These are phyloP conservation scores for Pristionchus japonicus DNA, from an alignment of 2,888 invertebrate species.

Conservation along the genomic window DNA sequence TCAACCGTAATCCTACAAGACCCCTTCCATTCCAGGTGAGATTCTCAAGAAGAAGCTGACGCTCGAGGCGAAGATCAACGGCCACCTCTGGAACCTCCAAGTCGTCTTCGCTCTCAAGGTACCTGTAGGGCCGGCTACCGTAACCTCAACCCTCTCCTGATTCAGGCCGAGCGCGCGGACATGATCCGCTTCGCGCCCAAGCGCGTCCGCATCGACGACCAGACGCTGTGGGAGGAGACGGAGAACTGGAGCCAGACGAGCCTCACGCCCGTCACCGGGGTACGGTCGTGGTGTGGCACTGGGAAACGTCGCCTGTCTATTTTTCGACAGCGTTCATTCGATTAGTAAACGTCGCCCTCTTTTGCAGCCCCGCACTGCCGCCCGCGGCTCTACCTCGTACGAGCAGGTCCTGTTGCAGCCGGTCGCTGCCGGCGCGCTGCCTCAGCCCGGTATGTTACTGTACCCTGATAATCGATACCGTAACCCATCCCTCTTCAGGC, in stretches of 20 bases:
- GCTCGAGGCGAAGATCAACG: conserved; percentile 38
- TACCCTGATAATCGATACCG: background rate
- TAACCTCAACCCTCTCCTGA: background rate
- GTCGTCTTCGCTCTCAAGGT: conserved; percentile 30
- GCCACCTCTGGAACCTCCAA: background rate
- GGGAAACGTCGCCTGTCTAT: too few relatives aligned
- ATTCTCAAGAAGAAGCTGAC: conserved; percentile 38
- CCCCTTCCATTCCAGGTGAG: background rate
- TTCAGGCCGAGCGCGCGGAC: background rate
- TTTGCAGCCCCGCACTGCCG: background rate
- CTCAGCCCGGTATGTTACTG: background rate
- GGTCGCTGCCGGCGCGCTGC: background rate
- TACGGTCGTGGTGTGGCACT: background rate
- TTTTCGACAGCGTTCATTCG: background rate
- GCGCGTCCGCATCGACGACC: conserved; percentile 29
- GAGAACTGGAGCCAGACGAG: conserved; percentile 36
- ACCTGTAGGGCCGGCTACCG: background rate
- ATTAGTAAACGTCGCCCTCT: background rate
- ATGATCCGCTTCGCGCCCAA: conserved; percentile 9
- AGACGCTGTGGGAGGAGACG: conserved; percentile 18
- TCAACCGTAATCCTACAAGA: background rate
- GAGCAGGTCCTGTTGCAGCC: background rate
- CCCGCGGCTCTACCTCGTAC: background rate
- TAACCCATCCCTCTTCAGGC: background rate
- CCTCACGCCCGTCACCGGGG: conserved; percentile 31